A percentile compares a stretch with the other conserved stretches of the same genome.
Evolutionary conservation across 2,113 vertebrate species (phyloP).

Genomic region (Eubucco bourcierii): DNA sequence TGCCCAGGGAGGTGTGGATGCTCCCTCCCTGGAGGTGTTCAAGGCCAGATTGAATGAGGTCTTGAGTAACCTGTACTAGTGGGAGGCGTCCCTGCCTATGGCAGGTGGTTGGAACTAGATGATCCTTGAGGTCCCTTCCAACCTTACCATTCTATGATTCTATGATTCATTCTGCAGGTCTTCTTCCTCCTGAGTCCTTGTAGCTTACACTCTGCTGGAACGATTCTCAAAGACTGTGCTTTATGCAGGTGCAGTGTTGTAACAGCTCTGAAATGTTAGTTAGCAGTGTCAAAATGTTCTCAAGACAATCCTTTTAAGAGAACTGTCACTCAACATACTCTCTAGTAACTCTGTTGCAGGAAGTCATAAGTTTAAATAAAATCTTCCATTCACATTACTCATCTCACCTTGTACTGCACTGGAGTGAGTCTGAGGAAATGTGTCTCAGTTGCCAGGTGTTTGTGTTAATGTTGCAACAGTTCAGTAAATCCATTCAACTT

Average conservation of each 20-base stretch:
- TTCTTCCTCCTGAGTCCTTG: not conserved
- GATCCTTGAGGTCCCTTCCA: no score
- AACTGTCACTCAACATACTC: constrained; percentile 21
- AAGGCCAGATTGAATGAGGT: no score
- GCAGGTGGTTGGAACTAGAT: no score
- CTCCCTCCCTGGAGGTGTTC: no score
- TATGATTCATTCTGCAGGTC: not conserved
- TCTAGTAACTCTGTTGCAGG: constrained; percentile 36
- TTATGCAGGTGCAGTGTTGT: not conserved
- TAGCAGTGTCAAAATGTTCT: not conserved
- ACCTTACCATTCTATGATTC: no score
- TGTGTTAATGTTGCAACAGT: not conserved
- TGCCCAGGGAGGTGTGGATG: no score
- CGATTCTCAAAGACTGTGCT: not conserved
- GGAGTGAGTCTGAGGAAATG: not conserved
- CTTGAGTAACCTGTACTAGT: no score
- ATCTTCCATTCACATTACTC: not conserved
- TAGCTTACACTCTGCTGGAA: not conserved
- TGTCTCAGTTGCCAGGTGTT: not conserved
- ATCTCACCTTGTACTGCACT: not conserved
- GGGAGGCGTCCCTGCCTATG: no score
- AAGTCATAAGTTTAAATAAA: constrained; percentile 27
- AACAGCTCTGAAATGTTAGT: constrained; percentile 25
- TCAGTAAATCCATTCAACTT: not conserved
- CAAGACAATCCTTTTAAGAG: not conserved